Evolutionary conservation across 2,113 vertebrate genomes (phyloP).

Genomic region (Megatriorchis doriae): DNA sequence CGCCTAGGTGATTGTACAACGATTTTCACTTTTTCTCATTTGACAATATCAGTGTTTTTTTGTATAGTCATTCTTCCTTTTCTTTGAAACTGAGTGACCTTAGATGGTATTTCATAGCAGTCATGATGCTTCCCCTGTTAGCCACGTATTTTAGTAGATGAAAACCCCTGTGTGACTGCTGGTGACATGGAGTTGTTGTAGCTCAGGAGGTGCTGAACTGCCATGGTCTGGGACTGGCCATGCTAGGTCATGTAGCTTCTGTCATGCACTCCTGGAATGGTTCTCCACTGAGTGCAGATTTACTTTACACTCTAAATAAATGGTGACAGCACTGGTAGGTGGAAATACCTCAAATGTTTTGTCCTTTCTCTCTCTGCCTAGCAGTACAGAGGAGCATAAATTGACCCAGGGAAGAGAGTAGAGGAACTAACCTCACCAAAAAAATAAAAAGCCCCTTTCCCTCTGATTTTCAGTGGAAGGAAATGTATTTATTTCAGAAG

Average conservation of each 20-base stretch:
- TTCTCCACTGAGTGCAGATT: accelerated
- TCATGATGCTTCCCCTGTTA: too few relatives aligned
- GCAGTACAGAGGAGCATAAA: background rate
- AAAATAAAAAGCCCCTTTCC: background rate
- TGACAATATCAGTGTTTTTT: background rate
- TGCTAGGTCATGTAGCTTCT: background rate
- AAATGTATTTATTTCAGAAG: background rate
- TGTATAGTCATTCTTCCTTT: background rate
- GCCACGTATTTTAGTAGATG: accelerated
- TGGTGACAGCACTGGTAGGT: background rate
- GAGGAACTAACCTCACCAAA: background rate
- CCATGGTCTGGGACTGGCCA: accelerated
- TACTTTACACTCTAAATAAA: background rate
- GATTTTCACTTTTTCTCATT: background rate
- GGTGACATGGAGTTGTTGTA: accelerated
- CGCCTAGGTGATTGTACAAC: background rate
- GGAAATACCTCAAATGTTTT: background rate
- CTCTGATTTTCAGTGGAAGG: background rate
- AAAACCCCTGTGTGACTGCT: background rate
- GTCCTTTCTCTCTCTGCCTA: background rate
- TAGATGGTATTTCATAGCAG: background rate
- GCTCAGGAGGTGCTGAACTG: background rate
- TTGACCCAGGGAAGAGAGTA: background rate
- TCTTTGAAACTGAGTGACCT: background rate
- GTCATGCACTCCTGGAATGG: background rate